phyloP scores from a whole-genome alignment of 2,888 invertebrate genomes.

The Drosophila multiciliata region DNA sequence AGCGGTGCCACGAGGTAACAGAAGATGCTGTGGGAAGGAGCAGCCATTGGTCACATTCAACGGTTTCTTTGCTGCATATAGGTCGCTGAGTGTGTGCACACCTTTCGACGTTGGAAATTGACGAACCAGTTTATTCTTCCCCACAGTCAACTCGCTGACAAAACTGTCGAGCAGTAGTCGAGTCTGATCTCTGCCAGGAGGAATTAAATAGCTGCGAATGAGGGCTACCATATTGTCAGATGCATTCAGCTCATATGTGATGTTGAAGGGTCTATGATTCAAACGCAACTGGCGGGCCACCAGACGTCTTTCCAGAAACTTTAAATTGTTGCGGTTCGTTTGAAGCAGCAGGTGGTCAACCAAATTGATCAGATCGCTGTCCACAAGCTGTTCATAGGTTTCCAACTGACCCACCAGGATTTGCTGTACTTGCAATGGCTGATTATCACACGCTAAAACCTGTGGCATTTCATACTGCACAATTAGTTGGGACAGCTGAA shows the following conservation, averaged over 20 bases:
- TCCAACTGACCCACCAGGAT: slow-evolving; percentile 88
- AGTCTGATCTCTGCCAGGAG: slow-evolving; percentile 86
- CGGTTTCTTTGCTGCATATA: slow-evolving; percentile 84
- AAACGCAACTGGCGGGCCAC: slow-evolving; percentile 88
- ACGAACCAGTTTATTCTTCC: slow-evolving; percentile 81
- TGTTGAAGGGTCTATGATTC: slow-evolving; percentile 88
- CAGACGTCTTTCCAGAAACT: slow-evolving; percentile 56
- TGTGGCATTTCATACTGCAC: slow-evolving; percentile 85
- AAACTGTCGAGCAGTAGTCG: slow-evolving; percentile 88
- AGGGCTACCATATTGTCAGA: slow-evolving; percentile 86
- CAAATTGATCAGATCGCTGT: slow-evolving; percentile 86
- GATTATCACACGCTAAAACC: slow-evolving; percentile 68
- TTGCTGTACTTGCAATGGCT: slow-evolving; percentile 86
- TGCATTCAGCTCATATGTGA: slow-evolving; percentile 87
- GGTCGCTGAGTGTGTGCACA: slow-evolving; percentile 83
- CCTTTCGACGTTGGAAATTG: slow-evolving; percentile 85
- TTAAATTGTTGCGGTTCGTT: slow-evolving; percentile 64
- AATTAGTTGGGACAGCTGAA: slow-evolving; percentile 87
- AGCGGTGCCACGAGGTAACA: slow-evolving; percentile 87
- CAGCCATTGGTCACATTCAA: slow-evolving; percentile 58
- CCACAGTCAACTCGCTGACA: slow-evolving; percentile 86
- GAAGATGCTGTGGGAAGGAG: slow-evolving; percentile 86
- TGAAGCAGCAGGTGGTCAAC: slow-evolving; percentile 74
- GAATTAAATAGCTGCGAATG: slow-evolving; percentile 88
- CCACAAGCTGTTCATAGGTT: slow-evolving; percentile 88